Base-by-base conservation (phyloP, 2,797 vertebrate genomes). In the Pangasius macronema region DNA sequence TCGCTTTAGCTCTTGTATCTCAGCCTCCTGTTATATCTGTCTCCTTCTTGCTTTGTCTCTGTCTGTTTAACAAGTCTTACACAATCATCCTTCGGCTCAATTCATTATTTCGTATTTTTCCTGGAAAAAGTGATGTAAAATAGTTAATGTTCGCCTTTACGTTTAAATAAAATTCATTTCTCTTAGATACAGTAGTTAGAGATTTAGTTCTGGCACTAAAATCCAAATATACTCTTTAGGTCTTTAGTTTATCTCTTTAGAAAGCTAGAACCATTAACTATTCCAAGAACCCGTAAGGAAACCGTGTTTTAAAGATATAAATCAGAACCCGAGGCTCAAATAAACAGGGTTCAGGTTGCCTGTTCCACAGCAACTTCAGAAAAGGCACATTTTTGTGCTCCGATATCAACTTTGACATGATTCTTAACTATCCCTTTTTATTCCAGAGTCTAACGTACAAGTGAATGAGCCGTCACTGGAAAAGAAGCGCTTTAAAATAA, bases 51-150 rank as follows among this genome's bases (percentile, higher is more conserved):
- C 84, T 77, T 67, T 46, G 86, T 86, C 88, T 63, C 89, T 91
- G 67, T 84, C 84, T 77, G 86, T 85, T 89, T 91, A 91, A 90
- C 90, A 92, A 90, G 88, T 73, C 85, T 36, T 30, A 49, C n/a
- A 49, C 36, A 49, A 20, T 59, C 63, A 53, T 30, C 30, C 22
- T 57, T 18, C 8, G 30, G 22, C 22, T 46, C 8, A 30, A 27
- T 61, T 82, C 8, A 51, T 72, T 76, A 20, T 65, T 22, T 83
- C 22, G 10, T 16, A 3, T 42, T n/a, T 59, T 33, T 33, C 27
- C 49, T 33, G 53, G 7, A 79, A 27, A 27, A 27, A 49, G 16
- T 8, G 30, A 9, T 30, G 3, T 73, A 10, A 73, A 46, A n/a
- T n/a, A 0, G n/a, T 46, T 27, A 14, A 75, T 27, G 22, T 24